A percentile compares a stretch with the other conserved stretches of the same genome.
phyloP scores from a whole-genome alignment of 1,140 invertebrate species.

The Bombus fervidus region DNA sequence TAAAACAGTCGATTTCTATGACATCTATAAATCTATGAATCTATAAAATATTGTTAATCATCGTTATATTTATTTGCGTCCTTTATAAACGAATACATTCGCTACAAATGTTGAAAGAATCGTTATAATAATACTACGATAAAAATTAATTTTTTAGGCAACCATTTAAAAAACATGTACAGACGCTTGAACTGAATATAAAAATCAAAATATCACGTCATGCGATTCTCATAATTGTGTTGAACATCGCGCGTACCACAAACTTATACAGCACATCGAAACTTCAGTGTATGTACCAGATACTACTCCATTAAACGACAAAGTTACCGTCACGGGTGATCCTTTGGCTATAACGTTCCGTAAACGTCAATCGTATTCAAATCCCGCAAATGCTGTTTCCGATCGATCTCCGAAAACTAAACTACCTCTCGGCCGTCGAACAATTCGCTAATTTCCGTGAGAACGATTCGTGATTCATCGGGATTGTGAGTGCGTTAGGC shows the following conservation, averaged over 20 bases:
- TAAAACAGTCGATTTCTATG: too few relatives aligned
- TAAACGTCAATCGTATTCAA: neutral
- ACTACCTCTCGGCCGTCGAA: neutral
- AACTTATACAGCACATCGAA: neutral
- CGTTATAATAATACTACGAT: too few relatives aligned
- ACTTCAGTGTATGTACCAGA: neutral
- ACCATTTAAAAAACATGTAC: too few relatives aligned
- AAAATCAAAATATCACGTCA: neutral
- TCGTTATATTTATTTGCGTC: too few relatives aligned
- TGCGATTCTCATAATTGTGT: neutral
- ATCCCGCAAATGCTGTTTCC: neutral
- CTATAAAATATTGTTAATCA: too few relatives aligned
- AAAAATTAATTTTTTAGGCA: too few relatives aligned
- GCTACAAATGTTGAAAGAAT: too few relatives aligned
- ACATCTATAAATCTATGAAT: too few relatives aligned
- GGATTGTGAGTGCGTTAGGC: neutral
- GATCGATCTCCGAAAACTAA: neutral
- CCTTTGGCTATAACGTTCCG: neutral
- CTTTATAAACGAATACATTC: too few relatives aligned
- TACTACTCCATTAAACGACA: neutral
- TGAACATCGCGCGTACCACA: neutral
- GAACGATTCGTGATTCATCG: slow-evolving; percentile 9
- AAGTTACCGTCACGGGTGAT: neutral
- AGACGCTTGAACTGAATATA: too few relatives aligned
- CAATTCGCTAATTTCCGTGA: neutral